A percentile compares a stretch with the other conserved stretches of the same genome.
These are phyloP conservation scores for Oscheius sp. DNA, from an alignment of 2,888 invertebrate genomes.

Conservation along the genomic window DNA sequence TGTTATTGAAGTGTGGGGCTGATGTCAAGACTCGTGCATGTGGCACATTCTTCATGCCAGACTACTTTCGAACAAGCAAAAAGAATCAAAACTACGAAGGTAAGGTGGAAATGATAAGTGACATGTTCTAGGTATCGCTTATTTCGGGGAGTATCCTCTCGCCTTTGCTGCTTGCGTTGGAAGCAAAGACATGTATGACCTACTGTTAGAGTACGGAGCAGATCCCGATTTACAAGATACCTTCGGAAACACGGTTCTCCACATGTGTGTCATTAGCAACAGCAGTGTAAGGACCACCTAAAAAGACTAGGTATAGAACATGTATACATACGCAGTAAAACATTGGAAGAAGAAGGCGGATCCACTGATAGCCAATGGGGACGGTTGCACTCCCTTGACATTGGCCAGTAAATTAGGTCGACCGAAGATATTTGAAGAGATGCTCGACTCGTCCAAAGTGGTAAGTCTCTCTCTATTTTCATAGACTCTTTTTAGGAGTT, in stretches of 20 bases:
- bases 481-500: constrained; percentile 77
- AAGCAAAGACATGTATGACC: constrained; percentile 94
- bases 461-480: constrained; percentile 50
- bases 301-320: constrained; percentile 32
- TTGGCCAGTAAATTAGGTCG: constrained; percentile 94
- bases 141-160: constrained; percentile 94
- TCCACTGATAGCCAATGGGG: constrained; percentile 86
- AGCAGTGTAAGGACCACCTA: constrained; percentile 81
- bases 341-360: constrained; percentile 92
- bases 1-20: constrained; percentile 83
- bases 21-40: constrained; percentile 90
- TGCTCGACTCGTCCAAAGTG: constrained; percentile 84
- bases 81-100: constrained; percentile 10
- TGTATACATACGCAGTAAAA: constrained; percentile 92
- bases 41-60: constrained; percentile 92
- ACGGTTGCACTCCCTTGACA: constrained; percentile 92
- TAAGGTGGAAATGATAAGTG: neutral
- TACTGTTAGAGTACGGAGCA: constrained; percentile 87
- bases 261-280: constrained; percentile 98
- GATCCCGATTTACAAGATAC: constrained; percentile 93
- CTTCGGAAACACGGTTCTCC: constrained; percentile 97
- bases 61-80: constrained; percentile 68
- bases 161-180: constrained; percentile 98
- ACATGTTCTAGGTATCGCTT: constrained; percentile 81
- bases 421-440: constrained; percentile 94